A percentile compares a stretch with the other conserved stretches of the same genome.
phyloP scores from a whole-genome alignment of 1,140 invertebrate species.

The Propsilocerus akamusi region DNA sequence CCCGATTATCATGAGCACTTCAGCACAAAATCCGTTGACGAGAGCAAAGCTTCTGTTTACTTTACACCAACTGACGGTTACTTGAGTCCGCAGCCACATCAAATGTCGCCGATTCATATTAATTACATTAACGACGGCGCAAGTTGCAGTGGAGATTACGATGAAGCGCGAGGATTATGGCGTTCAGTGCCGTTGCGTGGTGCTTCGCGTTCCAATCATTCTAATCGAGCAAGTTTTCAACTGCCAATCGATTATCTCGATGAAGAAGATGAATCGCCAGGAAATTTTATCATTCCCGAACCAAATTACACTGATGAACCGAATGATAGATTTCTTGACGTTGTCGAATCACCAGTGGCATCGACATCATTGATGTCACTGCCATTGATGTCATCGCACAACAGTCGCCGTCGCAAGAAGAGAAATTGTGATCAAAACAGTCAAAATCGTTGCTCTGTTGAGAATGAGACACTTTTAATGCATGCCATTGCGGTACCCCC shows the following conservation, averaged over 20 bases:
- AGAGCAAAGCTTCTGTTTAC: slow-evolving; percentile 52
- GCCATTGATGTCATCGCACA: not conserved
- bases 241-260: not conserved
- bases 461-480: not conserved
- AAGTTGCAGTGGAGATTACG: not conserved
- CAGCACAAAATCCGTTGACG: slow-evolving; percentile 26
- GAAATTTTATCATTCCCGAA: not conserved
- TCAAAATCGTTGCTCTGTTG: not conserved
- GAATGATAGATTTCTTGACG: not conserved
- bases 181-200: not conserved
- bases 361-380: not conserved
- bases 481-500: not conserved
- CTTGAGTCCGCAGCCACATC: slow-evolving; percentile 13
- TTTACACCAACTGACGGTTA: slow-evolving; percentile 55
- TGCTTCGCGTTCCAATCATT: not conserved
- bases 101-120: slow-evolving; percentile 21
- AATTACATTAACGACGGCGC: slow-evolving; percentile 19
- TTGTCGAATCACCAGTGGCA: not conserved
- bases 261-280: not conserved
- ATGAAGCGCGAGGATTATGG: not conserved
- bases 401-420: not conserved
- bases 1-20: not conserved
- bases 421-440: not conserved
- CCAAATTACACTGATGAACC: not conserved
- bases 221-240: not conserved